A percentile compares a stretch with the other conserved stretches of the same genome.
Evolutionary conservation across 2,888 invertebrate species (phyloP).

Genomic region (Drosophila mettleri): DNA sequence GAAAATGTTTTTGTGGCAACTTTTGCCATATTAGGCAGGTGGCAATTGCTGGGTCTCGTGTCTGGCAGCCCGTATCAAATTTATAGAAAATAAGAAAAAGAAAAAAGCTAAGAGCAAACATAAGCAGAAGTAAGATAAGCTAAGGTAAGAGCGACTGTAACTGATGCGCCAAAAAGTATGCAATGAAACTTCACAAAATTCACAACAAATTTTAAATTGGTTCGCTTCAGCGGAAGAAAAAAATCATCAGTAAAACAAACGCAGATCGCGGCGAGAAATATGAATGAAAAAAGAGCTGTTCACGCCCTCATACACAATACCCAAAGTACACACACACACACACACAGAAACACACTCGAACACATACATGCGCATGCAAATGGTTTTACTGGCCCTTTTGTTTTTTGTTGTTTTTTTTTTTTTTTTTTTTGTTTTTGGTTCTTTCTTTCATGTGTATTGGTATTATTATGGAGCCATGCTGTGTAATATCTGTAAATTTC

Average conservation of each 20-base stretch:
- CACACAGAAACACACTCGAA: slow-evolving; percentile 34
- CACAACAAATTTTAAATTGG: slow-evolving; percentile 79
- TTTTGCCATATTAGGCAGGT: slow-evolving; percentile 56
- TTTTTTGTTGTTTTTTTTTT: slow-evolving; percentile 27
- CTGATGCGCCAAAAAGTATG: slow-evolving; percentile 60
- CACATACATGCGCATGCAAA: slow-evolving; percentile 65
- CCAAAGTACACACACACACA: slow-evolving; percentile 19
- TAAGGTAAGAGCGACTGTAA: slow-evolving; percentile 10
- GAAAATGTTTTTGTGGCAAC: slow-evolving; percentile 26
- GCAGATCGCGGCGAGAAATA: slow-evolving; percentile 54
- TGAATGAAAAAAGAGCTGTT: slow-evolving; percentile 70
- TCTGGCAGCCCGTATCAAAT: slow-evolving; percentile 64
- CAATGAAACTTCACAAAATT: slow-evolving; percentile 63
- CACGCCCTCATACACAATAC: slow-evolving; percentile 57
- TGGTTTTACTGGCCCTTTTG: slow-evolving; percentile 75
- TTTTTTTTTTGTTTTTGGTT: slow-evolving; percentile 21
- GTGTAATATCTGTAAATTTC: slow-evolving; percentile 81
- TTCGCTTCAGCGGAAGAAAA: slow-evolving; percentile 53
- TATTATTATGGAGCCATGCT: slow-evolving; percentile 79
- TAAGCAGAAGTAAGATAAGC: slow-evolving; percentile 5
- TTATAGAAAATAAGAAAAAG: slow-evolving; percentile 36
- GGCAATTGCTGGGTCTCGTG: slow-evolving; percentile 60
- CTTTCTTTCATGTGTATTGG: slow-evolving; percentile 53
- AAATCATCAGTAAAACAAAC: slow-evolving; percentile 9
- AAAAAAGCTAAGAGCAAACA: slow-evolving; percentile 11